phyloP scores from a whole-genome alignment of 1,140 invertebrate genomes.

The Medauroidea extradentata region DNA sequence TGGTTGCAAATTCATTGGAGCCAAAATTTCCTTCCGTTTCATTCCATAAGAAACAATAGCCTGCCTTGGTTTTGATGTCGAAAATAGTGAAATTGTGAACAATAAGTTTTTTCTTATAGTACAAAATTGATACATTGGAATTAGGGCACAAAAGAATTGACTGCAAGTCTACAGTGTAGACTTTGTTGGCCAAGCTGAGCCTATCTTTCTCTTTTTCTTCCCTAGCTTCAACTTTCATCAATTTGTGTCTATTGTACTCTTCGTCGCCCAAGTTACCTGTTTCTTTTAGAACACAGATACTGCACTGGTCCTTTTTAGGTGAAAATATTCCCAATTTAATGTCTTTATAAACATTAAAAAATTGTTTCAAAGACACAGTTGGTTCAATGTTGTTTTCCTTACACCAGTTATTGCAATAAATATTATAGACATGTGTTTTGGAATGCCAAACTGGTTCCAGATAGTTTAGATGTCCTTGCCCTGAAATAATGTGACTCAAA shows the following conservation, averaged over 20 bases:
- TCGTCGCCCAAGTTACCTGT: not conserved
- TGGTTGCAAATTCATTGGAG: slow-evolving; percentile 23
- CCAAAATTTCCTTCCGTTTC: slow-evolving; percentile 26
- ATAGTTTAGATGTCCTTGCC: no score
- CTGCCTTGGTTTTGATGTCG: slow-evolving; percentile 28
- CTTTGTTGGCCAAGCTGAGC: slow-evolving; percentile 1
- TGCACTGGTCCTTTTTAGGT: no score
- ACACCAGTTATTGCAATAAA: no score
- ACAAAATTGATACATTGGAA: slow-evolving; percentile 28
- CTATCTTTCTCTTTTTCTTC: slow-evolving; percentile 28
- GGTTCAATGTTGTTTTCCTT: no score
- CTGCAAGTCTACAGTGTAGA: slow-evolving; percentile 30
- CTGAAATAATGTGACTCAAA: no score
- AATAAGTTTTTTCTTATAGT: slow-evolving; percentile 36
- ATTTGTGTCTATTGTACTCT: not conserved
- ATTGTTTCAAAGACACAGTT: no score
- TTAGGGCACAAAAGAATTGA: slow-evolving; percentile 29
- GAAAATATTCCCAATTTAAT: no score
- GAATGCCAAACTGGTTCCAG: no score
- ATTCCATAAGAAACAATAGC: slow-evolving; percentile 28
- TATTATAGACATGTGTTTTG: no score
- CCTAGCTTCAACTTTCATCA: slow-evolving; percentile 15
- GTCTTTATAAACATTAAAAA: no score
- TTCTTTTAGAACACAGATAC: no score
- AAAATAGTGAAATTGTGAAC: slow-evolving; percentile 39